Evolutionary conservation across 2,113 vertebrate species (phyloP), one percentile per base, ranked within the genome.

Genomic region (Haemorhous mexicanus): DNA sequence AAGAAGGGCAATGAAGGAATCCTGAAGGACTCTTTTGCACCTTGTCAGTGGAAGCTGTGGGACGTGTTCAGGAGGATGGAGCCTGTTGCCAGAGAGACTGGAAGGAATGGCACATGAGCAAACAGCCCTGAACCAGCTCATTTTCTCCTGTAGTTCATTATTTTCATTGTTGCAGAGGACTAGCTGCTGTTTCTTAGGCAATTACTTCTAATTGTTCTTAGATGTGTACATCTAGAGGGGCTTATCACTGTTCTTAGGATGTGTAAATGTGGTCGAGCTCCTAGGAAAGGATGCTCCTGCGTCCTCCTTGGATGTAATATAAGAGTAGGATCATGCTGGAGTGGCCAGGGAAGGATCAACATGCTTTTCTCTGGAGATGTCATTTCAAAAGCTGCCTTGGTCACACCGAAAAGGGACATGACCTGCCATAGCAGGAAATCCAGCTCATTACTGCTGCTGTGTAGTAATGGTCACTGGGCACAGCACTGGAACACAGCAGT

Each of bases 101-200:
- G n/a, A 61, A 76, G 13, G 58, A 69, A 3, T 39, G 16, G 17
- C 11, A 35, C 2, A 1, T n/a, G 33, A 87, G 26, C 16, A 50
- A 79, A 76, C 7, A 63, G 16, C 14, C 11, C n/a, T 62, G 26
- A 83, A 16, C 22, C 0, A 1, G 15, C 7, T 90, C 19, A 6
- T 19, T 77, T 74, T 69, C 28, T 53, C 24, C 11, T 0, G 0
- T 39, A 13, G 10, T 49, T n/a, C 4, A 7, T 44, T 84, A 39
- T 86, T 85, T 37, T 22, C 33, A 32, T 32, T 58, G 15, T 63
- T 86, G 26, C 33, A 52, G 26, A 69, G 13, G 33, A 20, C 35
- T 55, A 50, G 13, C 18, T 46, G 10, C 69, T 62, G 0, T 32
- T 5, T 83, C 26, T 66, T 59, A 83, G 44, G 27, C 26, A 49